Base-by-base conservation (phyloP, 2,797 vertebrate species). In the Onychomys arenicola region DNA sequence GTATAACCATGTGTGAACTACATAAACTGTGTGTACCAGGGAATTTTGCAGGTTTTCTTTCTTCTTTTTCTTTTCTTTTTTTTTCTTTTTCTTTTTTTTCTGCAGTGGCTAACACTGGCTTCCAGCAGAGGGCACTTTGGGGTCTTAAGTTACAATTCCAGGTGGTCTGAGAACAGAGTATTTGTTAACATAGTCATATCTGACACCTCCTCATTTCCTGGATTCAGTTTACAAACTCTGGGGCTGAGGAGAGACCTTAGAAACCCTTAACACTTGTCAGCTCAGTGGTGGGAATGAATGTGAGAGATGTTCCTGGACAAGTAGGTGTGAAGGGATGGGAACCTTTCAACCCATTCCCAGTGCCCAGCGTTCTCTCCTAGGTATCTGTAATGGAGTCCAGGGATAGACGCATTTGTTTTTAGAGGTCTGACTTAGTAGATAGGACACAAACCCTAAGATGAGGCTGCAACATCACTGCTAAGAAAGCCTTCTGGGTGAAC, bases 41-140 rank as follows among this genome's bases (percentile, higher is more conserved):
- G 32, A 83, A 71, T 14, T 71, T 29, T 59, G 49, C 67, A 32
- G 71, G 32, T 34, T 80, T 81, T 80, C 27, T 73, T 19, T 73
- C 73, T 75, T 13, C 25, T 12, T 25, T 40, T 40, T 23, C 19
- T 71, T 37, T 73, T 40, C 8, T 40, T 12, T 23, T 52, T 52
- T 52, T 6, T 6, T 13, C 17, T 57, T 57, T 13, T 14, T 52
- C 14, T 52, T 52, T 13, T 93, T 29, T 2, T 69, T 29, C 40
- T 52, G 5, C 76, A 49, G 86, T 91, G 52, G 40, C 89, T 59
- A 69, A 73, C 69, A 63, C 5, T 37, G 77, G 43, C 34, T 96
- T 75, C 96, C 97, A 96, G 97, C 93, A 98, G 97, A 97, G 96
- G 97, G 97, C 96, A 46, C 95, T 78, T 93, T 87, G 91, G 71